These are phyloP conservation scores for Mythimna albipuncta DNA, from an alignment of 2,888 invertebrate species.

Conservation along the genomic window DNA sequence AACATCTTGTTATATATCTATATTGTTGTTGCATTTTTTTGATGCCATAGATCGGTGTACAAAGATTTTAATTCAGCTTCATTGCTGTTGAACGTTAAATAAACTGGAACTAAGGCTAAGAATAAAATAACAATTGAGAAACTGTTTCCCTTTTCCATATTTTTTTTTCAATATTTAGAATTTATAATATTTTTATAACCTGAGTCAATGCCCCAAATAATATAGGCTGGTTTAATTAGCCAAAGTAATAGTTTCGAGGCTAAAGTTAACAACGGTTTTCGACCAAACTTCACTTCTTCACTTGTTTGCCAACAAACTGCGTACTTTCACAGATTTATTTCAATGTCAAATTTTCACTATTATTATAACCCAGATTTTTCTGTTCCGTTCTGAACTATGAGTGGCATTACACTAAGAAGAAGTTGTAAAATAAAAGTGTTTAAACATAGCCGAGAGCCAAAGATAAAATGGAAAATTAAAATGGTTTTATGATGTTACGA, in stretches of 20 bases:
- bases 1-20: too few species aligned
- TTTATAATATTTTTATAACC: not conserved
- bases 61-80: not conserved
- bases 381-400: slow-evolving; percentile 26
- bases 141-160: not conserved
- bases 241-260: slow-evolving; percentile 50
- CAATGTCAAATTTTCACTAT: slow-evolving; percentile 45
- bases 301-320: slow-evolving; percentile 52
- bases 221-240: slow-evolving; percentile 18
- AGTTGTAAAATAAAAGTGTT: slow-evolving; percentile 38
- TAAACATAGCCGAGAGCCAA: slow-evolving; percentile 18
- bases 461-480: slow-evolving; percentile 48
- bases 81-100: not conserved
- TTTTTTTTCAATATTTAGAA: too few species aligned
- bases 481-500: slow-evolving; percentile 38
- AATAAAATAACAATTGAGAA: not conserved
- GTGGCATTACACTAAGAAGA: slow-evolving; percentile 16
- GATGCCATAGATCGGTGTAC: not conserved
- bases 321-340: slow-evolving; percentile 48
- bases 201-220: slow-evolving; percentile 13
- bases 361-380: slow-evolving; percentile 38
- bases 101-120: slow-evolving; percentile 1
- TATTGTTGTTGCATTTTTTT: not conserved
- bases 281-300: slow-evolving; percentile 44
- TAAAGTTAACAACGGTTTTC: slow-evolving; percentile 42